Evolutionary conservation across 2,888 invertebrate genomes (phyloP), one percentile per base, ranked within the genome.

Genomic region (Nymphalis urticae): DNA sequence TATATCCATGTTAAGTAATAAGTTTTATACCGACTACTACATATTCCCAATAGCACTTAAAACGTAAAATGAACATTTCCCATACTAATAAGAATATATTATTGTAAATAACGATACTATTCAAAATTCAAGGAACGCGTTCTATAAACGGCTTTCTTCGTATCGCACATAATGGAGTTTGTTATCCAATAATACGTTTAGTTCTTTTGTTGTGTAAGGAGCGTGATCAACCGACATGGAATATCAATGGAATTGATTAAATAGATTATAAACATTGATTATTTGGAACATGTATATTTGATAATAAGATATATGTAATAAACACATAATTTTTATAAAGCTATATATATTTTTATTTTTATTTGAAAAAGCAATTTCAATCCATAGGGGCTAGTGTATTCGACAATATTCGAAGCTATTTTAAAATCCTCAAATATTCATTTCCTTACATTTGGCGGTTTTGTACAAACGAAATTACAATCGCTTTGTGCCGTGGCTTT

Each of bases 61-160:
- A 27, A n/a, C 56, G 19, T 58, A 58, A 58, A 19, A 50, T 47
- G 19, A 48, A 62, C 61, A 62, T 70, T 70, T 68, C 62, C 61
- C 62, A 68, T 64, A 62, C 65, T 48, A 62, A 56, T 56, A 64
- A 68, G 36, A 64, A 54, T 56, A 56, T 48, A 54, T 60, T 42
- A 42, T 61, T 64, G 56, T 64, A 64, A 70, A 59, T 68, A 62
- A 61, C 48, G 62, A 51, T 68, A 58, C 58, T 36, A 62, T 64
- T 62, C 53, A 51, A 70, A 42, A 71, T 71, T 66, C 71, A 63
- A 63, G 60, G 58, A 60, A 50, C 63, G 63, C 47, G 61, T 66
- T 69, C 69, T 64, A 48, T 69, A 69, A 66, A 69, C 69, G 69
- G 63, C 60, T 71, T 71, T 71, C 71, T 66, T 58, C 50, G 71